phyloP scores from a whole-genome alignment of 2,113 vertebrate species.

The Typhlomys cinereus region DNA sequence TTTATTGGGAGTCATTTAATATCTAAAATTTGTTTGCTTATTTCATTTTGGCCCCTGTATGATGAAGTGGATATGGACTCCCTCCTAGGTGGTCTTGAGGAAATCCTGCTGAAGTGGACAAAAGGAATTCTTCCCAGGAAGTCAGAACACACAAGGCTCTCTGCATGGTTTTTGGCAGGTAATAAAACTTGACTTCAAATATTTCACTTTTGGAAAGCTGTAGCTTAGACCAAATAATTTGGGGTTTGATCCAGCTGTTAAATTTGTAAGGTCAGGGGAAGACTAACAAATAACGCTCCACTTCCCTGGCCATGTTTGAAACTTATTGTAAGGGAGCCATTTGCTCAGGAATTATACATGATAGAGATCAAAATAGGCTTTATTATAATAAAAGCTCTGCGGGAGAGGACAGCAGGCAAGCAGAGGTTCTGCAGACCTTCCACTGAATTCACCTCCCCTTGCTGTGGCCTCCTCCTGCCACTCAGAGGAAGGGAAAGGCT shows the following conservation, averaged over 20 bases:
- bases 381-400: neutral
- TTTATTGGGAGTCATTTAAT: constrained; percentile 1
- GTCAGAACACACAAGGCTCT: neutral
- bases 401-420: neutral
- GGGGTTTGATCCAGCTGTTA: neutral
- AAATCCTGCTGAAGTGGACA: neutral
- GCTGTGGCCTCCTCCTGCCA: neutral
- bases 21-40: neutral
- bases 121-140: neutral
- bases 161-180: neutral
- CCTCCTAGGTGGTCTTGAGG: neutral
- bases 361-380: neutral
- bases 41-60: neutral
- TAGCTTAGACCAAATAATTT: neutral
- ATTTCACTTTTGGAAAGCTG: neutral
- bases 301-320: neutral
- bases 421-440: too few relatives aligned
- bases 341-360: neutral
- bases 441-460: neutral
- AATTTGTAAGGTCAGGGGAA: neutral
- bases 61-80: neutral
- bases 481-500: too few relatives aligned
- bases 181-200: neutral
- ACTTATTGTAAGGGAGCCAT: neutral
- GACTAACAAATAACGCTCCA: neutral